Evolutionary conservation across 1,140 invertebrate genomes (phyloP).

Genomic region (Drosophila punjabiensis): DNA sequence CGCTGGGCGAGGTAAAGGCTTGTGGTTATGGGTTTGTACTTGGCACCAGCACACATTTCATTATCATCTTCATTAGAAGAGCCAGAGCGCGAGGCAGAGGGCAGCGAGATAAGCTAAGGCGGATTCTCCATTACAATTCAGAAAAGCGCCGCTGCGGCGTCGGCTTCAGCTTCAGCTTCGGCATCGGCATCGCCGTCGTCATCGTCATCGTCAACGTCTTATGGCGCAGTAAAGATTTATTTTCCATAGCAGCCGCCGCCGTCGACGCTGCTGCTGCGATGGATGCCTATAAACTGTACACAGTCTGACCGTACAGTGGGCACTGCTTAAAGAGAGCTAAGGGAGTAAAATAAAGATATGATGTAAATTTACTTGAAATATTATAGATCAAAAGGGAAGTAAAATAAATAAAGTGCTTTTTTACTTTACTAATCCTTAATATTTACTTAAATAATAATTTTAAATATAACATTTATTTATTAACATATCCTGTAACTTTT

Average conservation of each 20-base stretch:
- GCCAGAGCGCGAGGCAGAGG: not conserved
- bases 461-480: too few relatives aligned
- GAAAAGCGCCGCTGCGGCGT: conserved; percentile 16
- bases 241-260: conserved; percentile 64
- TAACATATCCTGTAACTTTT: not conserved
- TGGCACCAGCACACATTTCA: conserved; percentile 59
- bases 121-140: conserved; percentile 68
- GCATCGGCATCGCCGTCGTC: conserved; percentile 23
- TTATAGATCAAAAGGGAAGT: not conserved
- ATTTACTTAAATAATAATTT: too few relatives aligned
- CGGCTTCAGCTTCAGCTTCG: not conserved
- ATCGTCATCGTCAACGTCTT: conserved; percentile 54
- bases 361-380: not conserved
- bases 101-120: conserved; percentile 63
- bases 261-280: conserved; percentile 22
- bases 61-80: conserved; percentile 80
- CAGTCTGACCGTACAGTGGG: conserved; percentile 14
- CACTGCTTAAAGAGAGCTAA: not conserved
- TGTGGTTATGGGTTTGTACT: conserved; percentile 60
- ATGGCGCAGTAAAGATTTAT: conserved; percentile 84
- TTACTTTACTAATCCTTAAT: too few relatives aligned
- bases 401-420: too few relatives aligned
- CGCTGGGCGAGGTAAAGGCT: conserved; percentile 37
- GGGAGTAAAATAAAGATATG: too few relatives aligned
- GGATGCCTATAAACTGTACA: conserved; percentile 53